Percentiles rank a stretch among this genome's conserved stretches.
Conservation (phyloP, 2,888 invertebrate genomes). For the Dryomyza anilis region DNA sequence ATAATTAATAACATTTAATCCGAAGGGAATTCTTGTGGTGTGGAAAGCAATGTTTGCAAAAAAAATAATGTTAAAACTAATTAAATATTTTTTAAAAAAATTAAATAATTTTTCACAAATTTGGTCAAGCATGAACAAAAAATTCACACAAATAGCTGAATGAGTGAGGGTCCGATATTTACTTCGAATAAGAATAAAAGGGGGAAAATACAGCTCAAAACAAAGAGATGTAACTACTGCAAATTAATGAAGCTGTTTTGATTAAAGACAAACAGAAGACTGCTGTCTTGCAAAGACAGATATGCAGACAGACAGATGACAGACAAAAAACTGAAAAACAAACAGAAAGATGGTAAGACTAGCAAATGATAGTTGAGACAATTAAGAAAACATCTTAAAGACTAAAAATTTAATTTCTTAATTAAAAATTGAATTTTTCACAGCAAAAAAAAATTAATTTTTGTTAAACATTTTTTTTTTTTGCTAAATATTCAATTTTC, state of each 20-base stretch:
- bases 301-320: neutral
- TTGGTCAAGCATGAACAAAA: constrained; percentile 11
- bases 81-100: constrained; percentile 10
- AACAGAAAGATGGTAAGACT: constrained; percentile 6
- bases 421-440: too few species aligned
- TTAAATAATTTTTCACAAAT: constrained; percentile 12
- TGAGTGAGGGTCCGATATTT: neutral
- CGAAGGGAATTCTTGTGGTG: too few species aligned
- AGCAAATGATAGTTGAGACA: neutral
- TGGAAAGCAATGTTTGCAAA: too few species aligned
- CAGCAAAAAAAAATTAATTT: too few species aligned
- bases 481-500: too few species aligned
- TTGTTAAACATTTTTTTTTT: too few species aligned
- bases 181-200: too few species aligned
- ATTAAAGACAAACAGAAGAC: neutral
- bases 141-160: constrained; percentile 20
- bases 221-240: neutral
- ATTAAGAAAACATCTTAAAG: neutral
- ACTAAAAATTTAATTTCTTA: too few species aligned
- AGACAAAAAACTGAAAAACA: neutral
- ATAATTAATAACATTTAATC: neutral
- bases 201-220: too few species aligned
- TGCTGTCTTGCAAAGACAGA: neutral
- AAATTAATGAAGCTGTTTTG: too few species aligned
- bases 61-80: too few species aligned